Evolutionary conservation across 2,113 vertebrate species (phyloP).

Genomic region (Monarcha castaneiventris): DNA sequence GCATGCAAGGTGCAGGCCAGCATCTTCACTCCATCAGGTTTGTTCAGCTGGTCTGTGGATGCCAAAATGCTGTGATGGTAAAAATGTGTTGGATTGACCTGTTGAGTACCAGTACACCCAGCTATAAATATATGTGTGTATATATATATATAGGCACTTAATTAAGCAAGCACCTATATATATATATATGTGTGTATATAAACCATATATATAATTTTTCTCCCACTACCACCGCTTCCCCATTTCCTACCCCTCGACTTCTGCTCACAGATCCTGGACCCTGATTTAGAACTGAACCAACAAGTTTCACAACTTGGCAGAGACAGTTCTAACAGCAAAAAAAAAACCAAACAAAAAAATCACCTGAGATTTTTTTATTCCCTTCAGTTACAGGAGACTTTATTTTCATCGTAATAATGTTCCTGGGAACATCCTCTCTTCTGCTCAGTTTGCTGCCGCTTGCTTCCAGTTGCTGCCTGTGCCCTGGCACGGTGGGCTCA

Average conservation of each 20-base stretch:
- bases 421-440: conserved; percentile 16
- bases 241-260: not conserved
- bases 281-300: conserved; percentile 26
- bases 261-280: conserved; percentile 29
- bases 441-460: not conserved
- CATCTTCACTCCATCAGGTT: conserved; percentile 7
- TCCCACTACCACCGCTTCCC: not conserved
- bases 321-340: not conserved
- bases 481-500: not conserved
- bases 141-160: conserved; percentile 35
- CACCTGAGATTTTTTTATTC: not conserved
- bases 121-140: not conserved
- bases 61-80: conserved; percentile 39
- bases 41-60: conserved; percentile 21
- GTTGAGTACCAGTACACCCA: not conserved
- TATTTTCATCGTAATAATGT: conserved; percentile 1
- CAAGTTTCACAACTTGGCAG: conserved; percentile 17
- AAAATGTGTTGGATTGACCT: conserved; percentile 22
- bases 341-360: not conserved
- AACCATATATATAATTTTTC: not conserved
- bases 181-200: conserved; percentile 26
- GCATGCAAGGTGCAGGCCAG: not conserved
- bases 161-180: conserved; percentile 31
- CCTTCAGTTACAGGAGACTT: conserved; percentile 54
- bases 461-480: not conserved